A percentile compares a stretch with the other conserved stretches of the same genome.
Evolutionary conservation across 2,113 vertebrate genomes (phyloP).

Genomic region (Hippocampus barbouri): DNA sequence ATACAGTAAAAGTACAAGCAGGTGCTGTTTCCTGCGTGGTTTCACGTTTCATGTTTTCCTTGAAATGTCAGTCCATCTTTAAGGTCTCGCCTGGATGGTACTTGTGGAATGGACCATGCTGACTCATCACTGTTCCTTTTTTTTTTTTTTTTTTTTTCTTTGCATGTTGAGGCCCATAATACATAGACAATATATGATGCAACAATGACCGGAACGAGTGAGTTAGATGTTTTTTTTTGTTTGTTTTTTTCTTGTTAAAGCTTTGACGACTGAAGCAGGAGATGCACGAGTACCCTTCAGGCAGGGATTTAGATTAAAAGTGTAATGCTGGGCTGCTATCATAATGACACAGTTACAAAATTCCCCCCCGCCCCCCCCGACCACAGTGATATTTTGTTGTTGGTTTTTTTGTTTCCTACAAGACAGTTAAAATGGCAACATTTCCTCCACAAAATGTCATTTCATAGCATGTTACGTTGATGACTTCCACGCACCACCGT

Average conservation of each 20-base stretch:
- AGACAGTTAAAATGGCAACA: too few species aligned
- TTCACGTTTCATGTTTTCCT: constrained; percentile 2
- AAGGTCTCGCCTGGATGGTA: not conserved
- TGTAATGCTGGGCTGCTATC: not conserved
- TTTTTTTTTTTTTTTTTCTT: not conserved
- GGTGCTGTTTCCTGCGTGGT: constrained; percentile 6
- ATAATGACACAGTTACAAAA: not conserved
- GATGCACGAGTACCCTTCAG: not conserved
- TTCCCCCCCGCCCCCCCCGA: not conserved
- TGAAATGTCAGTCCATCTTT: not conserved
- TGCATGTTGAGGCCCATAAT: not conserved
- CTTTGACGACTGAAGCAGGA: not conserved
- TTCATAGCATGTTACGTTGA: too few species aligned
- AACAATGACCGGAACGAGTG: too few species aligned
- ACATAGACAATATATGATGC: too few species aligned
- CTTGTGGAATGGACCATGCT: not conserved
- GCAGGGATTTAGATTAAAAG: not conserved
- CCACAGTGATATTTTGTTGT: too few species aligned
- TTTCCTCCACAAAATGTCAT: too few species aligned
- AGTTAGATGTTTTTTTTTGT: constrained; percentile 8
- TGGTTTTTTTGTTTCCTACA: too few species aligned
- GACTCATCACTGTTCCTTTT: not conserved
- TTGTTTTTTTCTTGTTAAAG: not conserved
- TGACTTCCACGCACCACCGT: too few species aligned
- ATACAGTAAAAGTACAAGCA: constrained; percentile 12